Percentiles rank a stretch among this genome's conserved stretches.
Evolutionary conservation across 2,888 invertebrate genomes (phyloP).

Genomic region (Choristoneura rosaceana): DNA sequence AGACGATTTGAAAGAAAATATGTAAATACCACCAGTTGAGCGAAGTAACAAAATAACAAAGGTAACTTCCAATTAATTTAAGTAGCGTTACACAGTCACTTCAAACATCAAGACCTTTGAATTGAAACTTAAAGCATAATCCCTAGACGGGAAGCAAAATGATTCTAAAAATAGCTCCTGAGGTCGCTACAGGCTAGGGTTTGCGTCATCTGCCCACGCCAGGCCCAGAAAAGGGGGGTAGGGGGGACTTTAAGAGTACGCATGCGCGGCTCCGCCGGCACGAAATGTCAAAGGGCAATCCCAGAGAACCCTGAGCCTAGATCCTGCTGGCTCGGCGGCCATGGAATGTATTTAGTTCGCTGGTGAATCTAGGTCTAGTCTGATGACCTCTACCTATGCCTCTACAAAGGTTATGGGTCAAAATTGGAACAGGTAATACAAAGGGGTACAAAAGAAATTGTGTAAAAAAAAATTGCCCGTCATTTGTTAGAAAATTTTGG

Average conservation of each 20-base stretch:
- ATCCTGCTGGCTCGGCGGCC: conserved; percentile 38
- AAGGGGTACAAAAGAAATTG: too few relatives aligned
- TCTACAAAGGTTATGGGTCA: background rate
- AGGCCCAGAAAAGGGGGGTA: conserved; percentile 35
- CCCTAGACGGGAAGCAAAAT: conserved; percentile 49
- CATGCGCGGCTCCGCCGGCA: conserved; percentile 69
- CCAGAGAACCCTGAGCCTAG: conserved; percentile 70
- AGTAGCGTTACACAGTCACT: background rate
- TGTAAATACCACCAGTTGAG: background rate
- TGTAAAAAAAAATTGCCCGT: too few relatives aligned
- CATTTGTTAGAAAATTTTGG: too few relatives aligned
- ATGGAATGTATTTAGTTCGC: conserved; percentile 14
- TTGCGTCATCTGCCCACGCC: conserved; percentile 76
- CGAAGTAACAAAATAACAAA: background rate
- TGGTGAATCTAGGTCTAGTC: conserved; percentile 27
- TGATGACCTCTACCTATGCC: conserved; percentile 25
- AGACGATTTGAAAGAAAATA: too few relatives aligned
- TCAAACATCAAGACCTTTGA: background rate
- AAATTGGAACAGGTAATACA: too few relatives aligned
- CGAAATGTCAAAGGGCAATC: conserved; percentile 80
- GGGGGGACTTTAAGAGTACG: conserved; percentile 49
- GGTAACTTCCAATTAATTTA: background rate
- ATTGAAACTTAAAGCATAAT: conserved; percentile 13
- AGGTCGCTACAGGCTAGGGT: conserved; percentile 58
- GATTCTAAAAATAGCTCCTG: conserved; percentile 65